Evolutionary conservation across 2,113 vertebrate genomes (phyloP).

Genomic region (Toxotes chatareus): DNA sequence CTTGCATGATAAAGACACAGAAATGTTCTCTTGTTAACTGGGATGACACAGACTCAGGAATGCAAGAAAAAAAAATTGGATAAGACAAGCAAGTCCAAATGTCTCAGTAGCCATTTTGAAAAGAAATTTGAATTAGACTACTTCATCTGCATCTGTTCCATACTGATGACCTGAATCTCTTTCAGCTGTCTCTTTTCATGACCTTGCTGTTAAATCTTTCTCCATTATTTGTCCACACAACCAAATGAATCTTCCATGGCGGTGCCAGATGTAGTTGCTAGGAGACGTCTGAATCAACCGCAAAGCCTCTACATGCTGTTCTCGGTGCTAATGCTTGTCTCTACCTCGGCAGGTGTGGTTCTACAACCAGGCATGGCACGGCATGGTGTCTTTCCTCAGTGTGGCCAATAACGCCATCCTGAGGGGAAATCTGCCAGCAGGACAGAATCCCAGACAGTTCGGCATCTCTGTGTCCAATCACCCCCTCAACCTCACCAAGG

Average conservation of each 20-base stretch:
- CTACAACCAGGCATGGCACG: slow-evolving; percentile 96
- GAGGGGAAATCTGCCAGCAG: slow-evolving; percentile 88
- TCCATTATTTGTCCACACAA: slow-evolving; percentile 14
- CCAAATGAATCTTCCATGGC: not conserved
- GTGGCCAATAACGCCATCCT: slow-evolving; percentile 96
- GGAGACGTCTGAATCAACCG: slow-evolving; percentile 39
- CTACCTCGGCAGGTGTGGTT: slow-evolving; percentile 93
- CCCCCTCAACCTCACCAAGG: slow-evolving; percentile 95
- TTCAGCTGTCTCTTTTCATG: not conserved
- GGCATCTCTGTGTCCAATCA: slow-evolving; percentile 95
- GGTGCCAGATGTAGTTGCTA: slow-evolving; percentile 52
- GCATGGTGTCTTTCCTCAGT: slow-evolving; percentile 91
- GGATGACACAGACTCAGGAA: not conserved
- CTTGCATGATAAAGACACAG: not conserved
- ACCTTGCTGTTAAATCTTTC: not conserved
- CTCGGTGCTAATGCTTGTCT: slow-evolving; percentile 3
- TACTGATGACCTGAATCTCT: not conserved
- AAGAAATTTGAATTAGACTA: not conserved
- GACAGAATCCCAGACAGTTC: slow-evolving; percentile 83
- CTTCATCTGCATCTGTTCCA: not conserved
- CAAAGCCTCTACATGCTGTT: slow-evolving; percentile 15
- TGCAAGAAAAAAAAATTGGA: too few species aligned
- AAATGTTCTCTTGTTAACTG: not conserved
- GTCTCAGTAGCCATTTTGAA: not conserved
- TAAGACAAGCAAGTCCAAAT: not conserved